phyloP scores from a whole-genome alignment of 2,113 vertebrate species.

The Anoplopoma fimbria region DNA sequence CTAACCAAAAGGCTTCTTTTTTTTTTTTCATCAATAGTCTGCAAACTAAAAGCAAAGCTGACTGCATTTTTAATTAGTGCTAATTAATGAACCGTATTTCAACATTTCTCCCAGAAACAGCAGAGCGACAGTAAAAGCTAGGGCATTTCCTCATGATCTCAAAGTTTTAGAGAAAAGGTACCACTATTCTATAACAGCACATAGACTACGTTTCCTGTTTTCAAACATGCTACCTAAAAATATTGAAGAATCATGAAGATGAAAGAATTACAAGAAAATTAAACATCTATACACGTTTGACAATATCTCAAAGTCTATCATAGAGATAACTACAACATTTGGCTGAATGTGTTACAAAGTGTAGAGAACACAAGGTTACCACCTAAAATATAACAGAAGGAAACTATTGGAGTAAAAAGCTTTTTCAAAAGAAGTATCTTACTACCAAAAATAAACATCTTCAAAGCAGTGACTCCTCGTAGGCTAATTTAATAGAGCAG shows the following conservation, averaged over 20 bases:
- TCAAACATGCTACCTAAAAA: conserved; percentile 6
- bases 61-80: conserved; percentile 49
- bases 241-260: not conserved
- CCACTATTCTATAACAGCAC: not conserved
- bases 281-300: not conserved
- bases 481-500: conserved; percentile 9
- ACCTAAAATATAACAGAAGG: not conserved
- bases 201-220: not conserved
- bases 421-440: not conserved
- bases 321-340: conserved; percentile 9
- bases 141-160: not conserved
- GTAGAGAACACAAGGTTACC: not conserved
- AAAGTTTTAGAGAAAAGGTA: not conserved
- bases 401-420: conserved; percentile 12
- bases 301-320: not conserved
- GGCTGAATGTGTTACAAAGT: not conserved
- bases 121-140: not conserved
- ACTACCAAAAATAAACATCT: conserved; percentile 77
- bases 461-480: conserved; percentile 9
- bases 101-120: conserved; percentile 33
- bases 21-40: conserved; percentile 25
- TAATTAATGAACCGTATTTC: conserved; percentile 54
- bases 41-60: conserved; percentile 38
- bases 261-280: not conserved
- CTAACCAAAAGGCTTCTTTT: conserved; percentile 14